A percentile compares a stretch with the other conserved stretches of the same genome.
These are phyloP conservation scores for Arge pagana DNA, from an alignment of 2,888 invertebrate species.

Conservation along the genomic window DNA sequence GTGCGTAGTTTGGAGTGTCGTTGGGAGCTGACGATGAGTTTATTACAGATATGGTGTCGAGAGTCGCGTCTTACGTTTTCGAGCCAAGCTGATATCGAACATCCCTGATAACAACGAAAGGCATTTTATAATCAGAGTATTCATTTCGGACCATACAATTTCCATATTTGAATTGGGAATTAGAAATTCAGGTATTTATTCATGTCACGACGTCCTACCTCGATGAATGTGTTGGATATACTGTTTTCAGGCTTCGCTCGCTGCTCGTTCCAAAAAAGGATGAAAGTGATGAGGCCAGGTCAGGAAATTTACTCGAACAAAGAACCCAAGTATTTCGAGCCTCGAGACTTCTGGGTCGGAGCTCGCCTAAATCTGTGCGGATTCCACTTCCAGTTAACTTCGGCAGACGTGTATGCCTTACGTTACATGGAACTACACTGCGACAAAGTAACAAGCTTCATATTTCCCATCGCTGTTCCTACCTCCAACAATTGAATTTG, in stretches of 20 bases:
- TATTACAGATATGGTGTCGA: conserved; percentile 69
- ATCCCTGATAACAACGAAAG: conserved; percentile 69
- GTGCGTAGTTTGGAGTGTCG: too few species aligned
- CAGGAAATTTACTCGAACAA: conserved; percentile 73
- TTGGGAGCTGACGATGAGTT: conserved; percentile 22
- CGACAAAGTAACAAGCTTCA: too few species aligned
- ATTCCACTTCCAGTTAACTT: conserved; percentile 76
- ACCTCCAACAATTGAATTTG: background rate
- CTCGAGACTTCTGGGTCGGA: conserved; percentile 85
- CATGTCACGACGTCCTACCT: conserved; percentile 20
- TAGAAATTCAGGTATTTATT: conserved; percentile 68
- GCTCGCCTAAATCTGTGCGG: conserved; percentile 76
- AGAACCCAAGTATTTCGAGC: conserved; percentile 75
- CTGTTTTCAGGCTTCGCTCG: conserved; percentile 54
- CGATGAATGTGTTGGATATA: conserved; percentile 9
- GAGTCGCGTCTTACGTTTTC: conserved; percentile 78
- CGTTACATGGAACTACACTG: conserved; percentile 84
- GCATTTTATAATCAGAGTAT: conserved; percentile 81
- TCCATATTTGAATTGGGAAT: conserved; percentile 78
- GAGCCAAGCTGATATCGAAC: conserved; percentile 76
- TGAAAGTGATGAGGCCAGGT: conserved; percentile 73
- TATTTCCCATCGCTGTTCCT: too few species aligned
- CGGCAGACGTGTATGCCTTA: conserved; percentile 86
- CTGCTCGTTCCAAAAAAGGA: conserved; percentile 67
- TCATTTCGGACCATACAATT: conserved; percentile 81